A percentile compares a stretch with the other conserved stretches of the same genome.
Evolutionary conservation across 1,140 invertebrate genomes (phyloP).

Genomic region (Arion vulgaris): DNA sequence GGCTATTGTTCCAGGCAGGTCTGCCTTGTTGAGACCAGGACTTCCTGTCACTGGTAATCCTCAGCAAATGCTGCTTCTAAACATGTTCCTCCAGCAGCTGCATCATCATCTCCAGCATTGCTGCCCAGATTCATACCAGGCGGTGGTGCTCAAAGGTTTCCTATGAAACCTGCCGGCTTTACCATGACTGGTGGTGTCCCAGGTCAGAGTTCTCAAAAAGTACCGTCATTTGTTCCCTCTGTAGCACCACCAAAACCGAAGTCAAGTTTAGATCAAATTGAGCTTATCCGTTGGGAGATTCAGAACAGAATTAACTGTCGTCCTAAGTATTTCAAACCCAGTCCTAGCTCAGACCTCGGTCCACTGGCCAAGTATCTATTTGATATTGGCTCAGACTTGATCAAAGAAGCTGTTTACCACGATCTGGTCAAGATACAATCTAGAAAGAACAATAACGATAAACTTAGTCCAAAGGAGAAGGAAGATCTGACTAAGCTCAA

Average conservation of each 20-base stretch:
- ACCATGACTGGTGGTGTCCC: neutral
- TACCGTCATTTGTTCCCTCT: neutral
- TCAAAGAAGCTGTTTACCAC: conserved; percentile 92
- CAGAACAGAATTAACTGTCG: conserved; percentile 55
- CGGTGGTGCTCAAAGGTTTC: neutral
- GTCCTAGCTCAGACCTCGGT: conserved; percentile 69
- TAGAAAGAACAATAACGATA: conserved; percentile 79
- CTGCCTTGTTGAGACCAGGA: neutral
- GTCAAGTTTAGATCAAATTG: conserved; percentile 60
- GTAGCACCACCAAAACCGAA: conserved; percentile 81
- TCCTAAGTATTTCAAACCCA: conserved; percentile 57
- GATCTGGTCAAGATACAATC: conserved; percentile 91
- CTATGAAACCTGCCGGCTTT: neutral
- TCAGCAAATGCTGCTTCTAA: neutral
- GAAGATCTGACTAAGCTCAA: conserved; percentile 87
- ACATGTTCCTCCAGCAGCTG: neutral
- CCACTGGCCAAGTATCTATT: conserved; percentile 92
- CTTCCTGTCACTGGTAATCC: neutral
- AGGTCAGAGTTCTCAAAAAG: neutral
- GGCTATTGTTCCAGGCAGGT: neutral
- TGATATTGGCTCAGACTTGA: conserved; percentile 91
- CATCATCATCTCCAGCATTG: neutral
- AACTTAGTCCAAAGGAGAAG: conserved; percentile 83
- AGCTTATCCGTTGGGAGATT: conserved; percentile 59
- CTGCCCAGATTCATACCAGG: neutral